phyloP scores from a whole-genome alignment of 2,113 vertebrate genomes.

The Leucoraja erinaceus region DNA sequence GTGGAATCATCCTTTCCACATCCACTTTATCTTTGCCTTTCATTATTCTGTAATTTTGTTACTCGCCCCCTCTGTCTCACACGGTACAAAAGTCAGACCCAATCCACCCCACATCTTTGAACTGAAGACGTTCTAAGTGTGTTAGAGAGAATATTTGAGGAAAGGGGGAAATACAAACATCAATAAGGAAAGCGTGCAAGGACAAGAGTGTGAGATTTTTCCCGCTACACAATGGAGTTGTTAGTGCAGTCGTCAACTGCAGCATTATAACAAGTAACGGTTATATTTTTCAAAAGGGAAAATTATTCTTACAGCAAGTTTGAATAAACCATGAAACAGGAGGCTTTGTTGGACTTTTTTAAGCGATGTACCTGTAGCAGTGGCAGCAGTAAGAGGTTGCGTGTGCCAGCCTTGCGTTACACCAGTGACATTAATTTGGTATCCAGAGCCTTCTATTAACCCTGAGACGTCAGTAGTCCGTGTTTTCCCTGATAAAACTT shows the following conservation, averaged over 20 bases:
- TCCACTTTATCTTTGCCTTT: no score
- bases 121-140: not conserved
- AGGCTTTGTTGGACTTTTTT: not conserved
- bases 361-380: slow-evolving; percentile 51
- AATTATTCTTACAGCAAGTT: not conserved
- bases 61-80: no score
- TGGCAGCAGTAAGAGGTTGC: slow-evolving; percentile 54
- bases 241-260: not conserved
- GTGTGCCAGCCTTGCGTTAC: slow-evolving; percentile 48
- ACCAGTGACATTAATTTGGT: slow-evolving; percentile 52
- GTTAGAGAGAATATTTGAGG: not conserved
- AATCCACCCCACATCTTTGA: not conserved
- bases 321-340: not conserved
- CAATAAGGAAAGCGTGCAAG: not conserved
- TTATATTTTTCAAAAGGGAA: not conserved
- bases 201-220: not conserved
- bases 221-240: not conserved
- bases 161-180: not conserved
- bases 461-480: slow-evolving; percentile 50
- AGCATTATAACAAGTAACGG: not conserved
- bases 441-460: slow-evolving; percentile 52
- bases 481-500: slow-evolving; percentile 49
- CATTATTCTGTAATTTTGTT: not conserved
- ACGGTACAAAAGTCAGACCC: not conserved
- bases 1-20: no score